Conservation (phyloP, 1,140 invertebrate species). For the Chironomus tepperi region DNA sequence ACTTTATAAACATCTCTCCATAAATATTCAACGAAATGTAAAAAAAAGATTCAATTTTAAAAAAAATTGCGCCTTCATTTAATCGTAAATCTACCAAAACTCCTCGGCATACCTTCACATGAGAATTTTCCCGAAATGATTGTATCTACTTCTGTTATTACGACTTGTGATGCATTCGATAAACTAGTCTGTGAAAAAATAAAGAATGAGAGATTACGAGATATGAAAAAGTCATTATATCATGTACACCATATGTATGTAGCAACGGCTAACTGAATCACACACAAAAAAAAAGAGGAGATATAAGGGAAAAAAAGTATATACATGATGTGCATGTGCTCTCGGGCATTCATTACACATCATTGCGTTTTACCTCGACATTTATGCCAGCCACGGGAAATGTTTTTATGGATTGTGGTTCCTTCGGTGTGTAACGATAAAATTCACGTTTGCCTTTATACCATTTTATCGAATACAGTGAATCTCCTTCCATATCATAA, state of each 20-base stretch:
- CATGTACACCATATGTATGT: neutral
- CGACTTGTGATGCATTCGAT: conserved; percentile 54
- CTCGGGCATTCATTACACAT: neutral
- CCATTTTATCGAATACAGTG: conserved; percentile 76
- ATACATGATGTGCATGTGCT: no score
- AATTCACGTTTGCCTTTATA: conserved; percentile 70
- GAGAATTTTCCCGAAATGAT: conserved; percentile 60
- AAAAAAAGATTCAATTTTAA: no score
- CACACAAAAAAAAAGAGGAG: no score
- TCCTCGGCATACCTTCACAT: conserved; percentile 58
- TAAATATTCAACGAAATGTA: no score
- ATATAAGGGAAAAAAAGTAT: no score
- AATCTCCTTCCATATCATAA: conserved; percentile 66
- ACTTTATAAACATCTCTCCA: no score
- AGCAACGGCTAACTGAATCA: no score
- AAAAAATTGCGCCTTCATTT: no score
- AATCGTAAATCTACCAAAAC: neutral
- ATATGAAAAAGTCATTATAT: neutral
- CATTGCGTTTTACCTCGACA: conserved; percentile 54
- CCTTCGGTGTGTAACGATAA: conserved; percentile 66
- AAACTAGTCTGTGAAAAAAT: conserved; percentile 43
- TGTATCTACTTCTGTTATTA: conserved; percentile 47
- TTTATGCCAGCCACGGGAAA: conserved; percentile 63
- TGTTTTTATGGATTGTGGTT: conserved; percentile 60
- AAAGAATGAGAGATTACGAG: neutral